Evolutionary conservation across 2,113 vertebrate species (phyloP).

Genomic region (Chaetodon trifascialis): DNA sequence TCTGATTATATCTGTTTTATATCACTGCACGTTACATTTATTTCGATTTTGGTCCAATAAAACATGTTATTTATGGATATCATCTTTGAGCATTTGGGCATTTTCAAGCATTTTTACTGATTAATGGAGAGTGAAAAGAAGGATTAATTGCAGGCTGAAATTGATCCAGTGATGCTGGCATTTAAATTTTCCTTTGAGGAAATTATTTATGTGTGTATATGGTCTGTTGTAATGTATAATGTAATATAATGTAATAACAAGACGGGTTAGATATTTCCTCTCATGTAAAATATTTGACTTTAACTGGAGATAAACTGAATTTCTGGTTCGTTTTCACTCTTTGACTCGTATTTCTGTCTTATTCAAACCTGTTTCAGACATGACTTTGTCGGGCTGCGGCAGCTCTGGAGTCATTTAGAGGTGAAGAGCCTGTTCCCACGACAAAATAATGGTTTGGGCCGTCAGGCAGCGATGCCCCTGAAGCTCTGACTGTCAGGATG

Average conservation of each 20-base stretch:
- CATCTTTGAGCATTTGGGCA: background rate
- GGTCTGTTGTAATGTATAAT: too few species aligned
- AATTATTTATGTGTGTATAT: too few species aligned
- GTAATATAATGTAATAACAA: too few species aligned
- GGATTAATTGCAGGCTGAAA: too few species aligned
- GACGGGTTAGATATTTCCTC: background rate
- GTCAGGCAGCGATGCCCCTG: background rate
- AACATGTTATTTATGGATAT: background rate
- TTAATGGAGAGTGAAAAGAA: background rate
- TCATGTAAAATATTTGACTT: background rate
- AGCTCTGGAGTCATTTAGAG: background rate
- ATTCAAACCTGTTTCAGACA: background rate
- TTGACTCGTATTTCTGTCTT: background rate
- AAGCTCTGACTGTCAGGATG: background rate
- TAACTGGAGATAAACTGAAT: background rate
- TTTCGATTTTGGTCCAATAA: background rate
- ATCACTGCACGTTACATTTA: background rate
- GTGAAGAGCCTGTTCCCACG: background rate
- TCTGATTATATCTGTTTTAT: background rate
- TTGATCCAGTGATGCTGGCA: too few species aligned
- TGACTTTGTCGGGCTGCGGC: background rate
- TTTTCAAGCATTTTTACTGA: background rate
- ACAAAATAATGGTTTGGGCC: background rate
- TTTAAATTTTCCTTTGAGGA: too few species aligned
- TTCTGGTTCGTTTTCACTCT: background rate